These are phyloP conservation scores for Ondatra zibethicus DNA, from an alignment of 2,113 vertebrate genomes.

Conservation along the genomic window DNA sequence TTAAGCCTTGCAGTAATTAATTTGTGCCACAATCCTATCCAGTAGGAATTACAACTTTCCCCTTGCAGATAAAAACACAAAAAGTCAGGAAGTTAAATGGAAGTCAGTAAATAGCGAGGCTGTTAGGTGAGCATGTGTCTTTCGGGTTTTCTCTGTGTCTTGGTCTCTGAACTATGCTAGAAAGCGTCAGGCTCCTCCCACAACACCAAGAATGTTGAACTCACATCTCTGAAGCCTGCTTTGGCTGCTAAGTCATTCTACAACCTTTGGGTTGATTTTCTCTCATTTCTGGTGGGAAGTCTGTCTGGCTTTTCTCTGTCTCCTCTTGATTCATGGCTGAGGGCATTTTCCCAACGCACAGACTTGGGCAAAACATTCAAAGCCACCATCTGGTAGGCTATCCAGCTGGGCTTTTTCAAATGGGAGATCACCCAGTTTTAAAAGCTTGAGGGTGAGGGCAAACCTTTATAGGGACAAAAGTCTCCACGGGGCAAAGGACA, in stretches of 20 bases:
- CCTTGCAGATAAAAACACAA: not conserved
- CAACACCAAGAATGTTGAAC: not conserved
- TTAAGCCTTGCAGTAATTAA: conserved; percentile 20
- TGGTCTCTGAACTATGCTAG: not conserved
- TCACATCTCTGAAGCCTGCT: not conserved
- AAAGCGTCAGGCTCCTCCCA: not conserved
- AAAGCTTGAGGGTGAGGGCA: not conserved
- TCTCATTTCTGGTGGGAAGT: not conserved
- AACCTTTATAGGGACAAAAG: not conserved
- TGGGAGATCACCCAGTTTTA: not conserved
- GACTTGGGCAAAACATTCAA: not conserved
- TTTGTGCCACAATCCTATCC: not conserved
- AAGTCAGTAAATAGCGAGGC: not conserved
- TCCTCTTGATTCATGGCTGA: not conserved
- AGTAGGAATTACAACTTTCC: not conserved
- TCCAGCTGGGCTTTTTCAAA: not conserved
- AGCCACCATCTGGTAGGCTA: not conserved
- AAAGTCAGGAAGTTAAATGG: not conserved
- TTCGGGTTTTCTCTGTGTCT: not conserved
- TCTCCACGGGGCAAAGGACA: not conserved
- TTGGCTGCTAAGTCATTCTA: not conserved
- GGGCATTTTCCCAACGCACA: not conserved
- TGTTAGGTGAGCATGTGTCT: not conserved
- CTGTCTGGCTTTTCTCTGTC: not conserved
- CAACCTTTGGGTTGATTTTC: not conserved